Evolutionary conservation across 2,888 invertebrate species (phyloP), one percentile per base, ranked within the genome.

Genomic region (Drosophila limbata): DNA sequence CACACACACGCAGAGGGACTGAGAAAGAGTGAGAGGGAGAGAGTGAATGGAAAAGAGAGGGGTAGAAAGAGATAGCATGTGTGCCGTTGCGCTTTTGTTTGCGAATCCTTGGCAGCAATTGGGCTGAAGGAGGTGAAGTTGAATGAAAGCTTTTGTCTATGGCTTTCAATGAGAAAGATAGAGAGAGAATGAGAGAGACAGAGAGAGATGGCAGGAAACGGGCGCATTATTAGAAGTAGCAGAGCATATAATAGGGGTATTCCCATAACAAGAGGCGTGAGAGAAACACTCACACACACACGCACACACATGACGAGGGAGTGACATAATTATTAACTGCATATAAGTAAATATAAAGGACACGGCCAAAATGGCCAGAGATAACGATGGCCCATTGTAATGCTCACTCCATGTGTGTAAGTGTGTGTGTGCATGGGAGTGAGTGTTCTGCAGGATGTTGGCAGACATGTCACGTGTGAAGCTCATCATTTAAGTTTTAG

Each of bases 241-340:
- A 77, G 81, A 88, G 88, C 87, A 85, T 83, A 85, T 88, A 88
- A 88, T 88, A 87, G 82, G 88, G 84, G 81, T 78, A 87, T 84
- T 84, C 83, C 65, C 81, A 82, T 74, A 82, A 84, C 83, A 81
- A 79, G 79, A 83, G 84, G 80, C 86, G 81, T 86, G 79, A 84
- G 69, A 39, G 76, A 62, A 19, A 15, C 40, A 39, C 45, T 42
- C 53, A 64, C 61, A 59, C 52, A 61, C 45, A 48, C 62, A 60
- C 47, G 59, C 62, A 59, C 56, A 21, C 53, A 21, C 33, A 21
- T 33, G 74, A 47, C 51, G 63, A 79, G 74, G 65, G 71, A 79
- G 74, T 85, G 84, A 85, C 84, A 84, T 84, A 84, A 85, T 84
- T 84, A 84, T 84, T 84, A 84, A 84, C 85, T 84, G 84, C 84